Base-by-base conservation (phyloP, 2,888 invertebrate species). In the Strigamia crassipes region DNA sequence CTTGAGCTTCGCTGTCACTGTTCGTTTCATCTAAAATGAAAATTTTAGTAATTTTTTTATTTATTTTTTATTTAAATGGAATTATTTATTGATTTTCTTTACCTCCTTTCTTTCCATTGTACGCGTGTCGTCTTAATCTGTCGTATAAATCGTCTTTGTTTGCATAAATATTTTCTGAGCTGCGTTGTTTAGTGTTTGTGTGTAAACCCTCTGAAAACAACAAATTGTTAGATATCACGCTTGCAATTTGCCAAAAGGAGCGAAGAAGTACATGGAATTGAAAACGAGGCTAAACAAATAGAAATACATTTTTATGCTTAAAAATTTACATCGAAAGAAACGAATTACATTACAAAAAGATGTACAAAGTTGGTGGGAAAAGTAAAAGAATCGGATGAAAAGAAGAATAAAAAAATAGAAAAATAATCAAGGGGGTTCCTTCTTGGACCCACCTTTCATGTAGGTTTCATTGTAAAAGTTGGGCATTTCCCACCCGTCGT, bases 401-500 rank as follows among this genome's bases (percentile, higher is more conserved):
- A 73, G 82, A 83, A 82, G 79, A 10, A 46, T 41, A 46, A 21
- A 61, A 81, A 42, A 23, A 15, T 41, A 66, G 79, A 56, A 21
- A 34, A 21, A 27, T 51, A 80, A 61, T 66, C 66, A 66, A 66
- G 66, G 66, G 66, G 66, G 38, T 81, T 81, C 81, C 56, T 81
- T 81, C 81, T 81, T 82, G 77, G 42, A 56, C 82, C 78, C 80
- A 82, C 85, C 86, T 84, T 96, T 96, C 96, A 96, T 96, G 87
- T 96, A 96, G 1, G 96, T 96, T 89, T 96, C 96, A 88, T 96
- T 96, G 89, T 96, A 96, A 89, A 96, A 96, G 89, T 96, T 96
- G 0, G 96, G 96, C 96, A 96, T 96, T 87, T 96, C 96, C 96
- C 96, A 96, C 78, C 96, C 96, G 86, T 96, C 96, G 88, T 96